Base-by-base conservation (phyloP, 1,140 invertebrate species). In the Tetramorium simillimum region DNA sequence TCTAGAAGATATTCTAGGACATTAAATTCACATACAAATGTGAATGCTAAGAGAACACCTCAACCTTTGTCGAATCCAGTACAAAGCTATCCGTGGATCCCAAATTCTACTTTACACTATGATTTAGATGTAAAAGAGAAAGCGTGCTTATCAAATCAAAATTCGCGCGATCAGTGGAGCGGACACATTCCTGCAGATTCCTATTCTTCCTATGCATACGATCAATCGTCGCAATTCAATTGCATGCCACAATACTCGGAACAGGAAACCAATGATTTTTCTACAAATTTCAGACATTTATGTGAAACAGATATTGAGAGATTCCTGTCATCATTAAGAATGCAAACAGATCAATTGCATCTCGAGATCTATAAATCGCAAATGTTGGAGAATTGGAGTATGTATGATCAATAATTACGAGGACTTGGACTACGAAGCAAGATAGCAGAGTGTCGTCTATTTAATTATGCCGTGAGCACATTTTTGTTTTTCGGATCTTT, bases 281-380 rank as follows among this genome's bases (percentile, higher is more conserved):
- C n/a, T 21, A 37, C 40, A 51, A n/a, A 56, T 16, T 6, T 43
- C 21, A 33, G 49, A 28, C 28, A 14, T 5, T 10, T 67, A 16
- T 2, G 40, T 33, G 56, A 88, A 58, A 63, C 21, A 10, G 73
- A 89, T 62, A 86, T 94, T 51, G 93, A 95, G 40, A 43, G 77
- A 6, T 94, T 92, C 86, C 91, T 95, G 65, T 43, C 33, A 28
- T 89, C 91, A 40, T 85, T 95, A 33, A 90, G 91, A 77, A 33
- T 70, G 10, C 88, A 93, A 69, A 94, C 93, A 18, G 58, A 95
- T 86, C 85, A 86, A 10, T 85, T 94, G 28, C 94, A 95, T 81
- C 76, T 93, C 33, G 72, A 93, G 86, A 63, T 93, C 60, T 95
- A 95, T 88, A 85, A 85, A n/a, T 78, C 86, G 7, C 91, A 94